Conservation (phyloP, 2,888 invertebrate genomes). For the Meiosimyza platycephala region DNA sequence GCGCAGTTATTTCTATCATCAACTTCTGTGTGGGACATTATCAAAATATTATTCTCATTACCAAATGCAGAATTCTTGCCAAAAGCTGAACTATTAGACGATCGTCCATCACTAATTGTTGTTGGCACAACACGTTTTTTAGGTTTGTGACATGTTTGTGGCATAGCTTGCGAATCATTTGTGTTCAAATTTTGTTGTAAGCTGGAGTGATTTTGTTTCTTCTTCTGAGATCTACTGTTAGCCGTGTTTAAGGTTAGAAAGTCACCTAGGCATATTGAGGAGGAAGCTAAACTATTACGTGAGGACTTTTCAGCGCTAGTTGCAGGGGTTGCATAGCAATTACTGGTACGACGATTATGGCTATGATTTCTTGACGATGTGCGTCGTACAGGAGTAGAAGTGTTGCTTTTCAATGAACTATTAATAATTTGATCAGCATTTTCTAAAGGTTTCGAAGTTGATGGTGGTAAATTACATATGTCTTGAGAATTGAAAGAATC, state of each 20-base stretch:
- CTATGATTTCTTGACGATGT: slow-evolving; percentile 38
- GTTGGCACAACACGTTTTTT: slow-evolving; percentile 64
- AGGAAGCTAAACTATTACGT: slow-evolving; percentile 41
- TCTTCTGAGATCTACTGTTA: slow-evolving; percentile 43
- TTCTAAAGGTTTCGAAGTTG: slow-evolving; percentile 24
- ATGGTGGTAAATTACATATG: slow-evolving; percentile 19
- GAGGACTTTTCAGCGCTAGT: slow-evolving; percentile 40
- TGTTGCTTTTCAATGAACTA: slow-evolving; percentile 38
- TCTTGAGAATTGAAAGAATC: slow-evolving; percentile 1
- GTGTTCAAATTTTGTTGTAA: too few species aligned
- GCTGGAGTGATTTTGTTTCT: too few species aligned
- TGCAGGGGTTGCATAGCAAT: slow-evolving; percentile 36
- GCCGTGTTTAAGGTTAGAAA: slow-evolving; percentile 54
- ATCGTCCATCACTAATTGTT: slow-evolving; percentile 53
- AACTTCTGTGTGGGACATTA: slow-evolving; percentile 58
- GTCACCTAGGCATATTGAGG: slow-evolving; percentile 61
- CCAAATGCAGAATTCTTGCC: slow-evolving; percentile 51
- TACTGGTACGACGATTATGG: slow-evolving; percentile 40
- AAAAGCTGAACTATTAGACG: slow-evolving; percentile 41
- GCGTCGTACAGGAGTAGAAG: slow-evolving; percentile 48
- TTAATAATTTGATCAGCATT: slow-evolving; percentile 19
- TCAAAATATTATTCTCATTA: slow-evolving; percentile 64
- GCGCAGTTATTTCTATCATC: slow-evolving; percentile 56
- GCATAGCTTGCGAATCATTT: background rate
- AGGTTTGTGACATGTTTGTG: slow-evolving; percentile 44